These are phyloP conservation scores for Gerris lacustris DNA, from an alignment of 2,888 invertebrate species.

Conservation along the genomic window DNA sequence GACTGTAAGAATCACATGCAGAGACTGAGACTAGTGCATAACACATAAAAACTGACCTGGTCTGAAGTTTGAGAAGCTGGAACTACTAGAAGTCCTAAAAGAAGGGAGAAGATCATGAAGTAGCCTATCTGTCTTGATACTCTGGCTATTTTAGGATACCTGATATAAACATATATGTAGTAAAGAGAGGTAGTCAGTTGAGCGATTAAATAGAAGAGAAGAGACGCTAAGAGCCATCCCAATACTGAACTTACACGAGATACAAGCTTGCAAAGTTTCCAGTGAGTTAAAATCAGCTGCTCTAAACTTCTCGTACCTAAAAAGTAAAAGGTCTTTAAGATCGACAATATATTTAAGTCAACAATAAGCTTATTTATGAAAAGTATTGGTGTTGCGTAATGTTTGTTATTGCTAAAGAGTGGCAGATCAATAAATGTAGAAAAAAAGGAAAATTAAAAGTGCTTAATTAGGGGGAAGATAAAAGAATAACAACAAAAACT, in stretches of 20 bases:
- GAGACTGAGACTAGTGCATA: too few species aligned
- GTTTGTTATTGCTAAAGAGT: not conserved
- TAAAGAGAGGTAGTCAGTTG: not conserved
- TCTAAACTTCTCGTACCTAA: not conserved
- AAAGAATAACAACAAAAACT: not conserved
- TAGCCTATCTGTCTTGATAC: slow-evolving; percentile 6
- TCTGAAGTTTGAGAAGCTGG: not conserved
- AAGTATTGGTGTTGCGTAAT: not conserved
- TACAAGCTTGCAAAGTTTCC: not conserved
- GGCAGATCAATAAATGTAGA: not conserved
- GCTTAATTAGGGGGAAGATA: not conserved
- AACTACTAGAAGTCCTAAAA: not conserved
- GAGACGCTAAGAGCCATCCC: not conserved
- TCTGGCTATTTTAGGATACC: not conserved
- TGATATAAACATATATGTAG: slow-evolving; percentile 1
- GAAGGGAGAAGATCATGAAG: not conserved
- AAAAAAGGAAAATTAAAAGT: not conserved
- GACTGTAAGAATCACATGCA: too few species aligned
- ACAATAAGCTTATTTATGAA: not conserved
- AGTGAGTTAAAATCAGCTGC: not conserved
- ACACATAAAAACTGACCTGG: not conserved
- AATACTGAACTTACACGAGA: not conserved
- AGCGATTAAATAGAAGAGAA: not conserved
- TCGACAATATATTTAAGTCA: not conserved
- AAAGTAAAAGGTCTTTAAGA: not conserved